Conservation (phyloP, 2,888 invertebrate species). For the Nasonovia ribisnigri region DNA sequence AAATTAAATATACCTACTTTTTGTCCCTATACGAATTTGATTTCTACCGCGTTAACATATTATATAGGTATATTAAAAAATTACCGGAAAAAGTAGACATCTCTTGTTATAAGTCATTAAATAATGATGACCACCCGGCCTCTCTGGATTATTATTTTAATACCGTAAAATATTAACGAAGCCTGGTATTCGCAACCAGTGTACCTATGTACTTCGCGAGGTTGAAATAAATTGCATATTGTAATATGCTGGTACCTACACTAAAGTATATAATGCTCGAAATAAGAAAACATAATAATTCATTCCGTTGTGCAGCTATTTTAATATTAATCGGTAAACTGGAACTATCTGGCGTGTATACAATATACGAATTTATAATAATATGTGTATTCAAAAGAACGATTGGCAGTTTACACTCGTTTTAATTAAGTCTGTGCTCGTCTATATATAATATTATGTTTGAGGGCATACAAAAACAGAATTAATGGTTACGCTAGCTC, state of each 20-base stretch:
- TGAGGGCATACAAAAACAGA: conserved; percentile 18
- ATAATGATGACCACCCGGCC: not conserved
- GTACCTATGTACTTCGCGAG: not conserved
- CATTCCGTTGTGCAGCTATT: not conserved
- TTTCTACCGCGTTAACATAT: not conserved
- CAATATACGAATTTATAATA: conserved; percentile 6
- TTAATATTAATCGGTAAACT: not conserved
- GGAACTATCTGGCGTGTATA: not conserved
- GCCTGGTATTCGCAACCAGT: not conserved
- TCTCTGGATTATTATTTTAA: not conserved
- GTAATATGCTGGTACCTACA: not conserved
- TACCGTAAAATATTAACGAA: not conserved
- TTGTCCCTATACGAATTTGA: not conserved
- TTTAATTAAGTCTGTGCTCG: not conserved
- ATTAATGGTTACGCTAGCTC: conserved; percentile 31
- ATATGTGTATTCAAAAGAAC: not conserved
- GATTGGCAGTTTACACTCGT: not conserved
- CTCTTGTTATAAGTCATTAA: not conserved
- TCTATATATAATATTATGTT: not conserved
- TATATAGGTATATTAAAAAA: not conserved
- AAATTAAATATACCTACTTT: not conserved
- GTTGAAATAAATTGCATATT: not conserved
- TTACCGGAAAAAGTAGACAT: not conserved
- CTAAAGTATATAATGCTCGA: not conserved
- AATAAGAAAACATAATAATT: not conserved